Evolutionary conservation across 2,797 vertebrate genomes (phyloP).

Genomic region (Microctenopoma steveboyesi): DNA sequence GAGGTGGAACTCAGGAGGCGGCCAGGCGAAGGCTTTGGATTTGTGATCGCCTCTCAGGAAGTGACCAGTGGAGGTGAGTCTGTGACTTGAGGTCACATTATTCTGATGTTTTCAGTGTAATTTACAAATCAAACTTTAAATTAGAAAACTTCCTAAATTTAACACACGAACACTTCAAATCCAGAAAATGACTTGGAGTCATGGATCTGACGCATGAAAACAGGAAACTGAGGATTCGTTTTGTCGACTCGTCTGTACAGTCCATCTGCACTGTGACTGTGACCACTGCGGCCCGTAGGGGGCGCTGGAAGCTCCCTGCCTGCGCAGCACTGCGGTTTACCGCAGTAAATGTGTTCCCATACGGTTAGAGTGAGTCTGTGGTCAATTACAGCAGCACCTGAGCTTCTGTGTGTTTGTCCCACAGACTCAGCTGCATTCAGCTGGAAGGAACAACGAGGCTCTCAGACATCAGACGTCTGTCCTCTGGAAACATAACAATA

Average conservation of each 20-base stretch:
- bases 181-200: no score
- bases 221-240: no score
- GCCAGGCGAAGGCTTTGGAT: constrained; percentile 84
- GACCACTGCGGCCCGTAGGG: not conserved
- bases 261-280: not conserved
- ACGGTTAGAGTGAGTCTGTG: not conserved
- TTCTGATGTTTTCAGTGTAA: no score
- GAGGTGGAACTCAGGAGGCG: constrained; percentile 84
- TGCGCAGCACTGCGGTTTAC: not conserved
- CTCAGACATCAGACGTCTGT: not conserved
- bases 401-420: constrained; percentile 7
- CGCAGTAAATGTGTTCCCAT: not conserved
- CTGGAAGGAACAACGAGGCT: not conserved
- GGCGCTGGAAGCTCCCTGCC: not conserved
- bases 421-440: constrained; percentile 1
- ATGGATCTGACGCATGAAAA: no score
- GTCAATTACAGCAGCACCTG: constrained; percentile 42
- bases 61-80: constrained; percentile 75
- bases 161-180: no score
- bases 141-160: no score
- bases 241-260: no score
- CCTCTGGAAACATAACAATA: constrained; percentile 28
- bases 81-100: no score
- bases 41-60: constrained; percentile 85
- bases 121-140: no score